Percentiles rank a stretch among this genome's conserved stretches.
These are phyloP conservation scores for Emydocephalus ijimae DNA, from an alignment of 2,113 vertebrate species.

Conservation along the genomic window DNA sequence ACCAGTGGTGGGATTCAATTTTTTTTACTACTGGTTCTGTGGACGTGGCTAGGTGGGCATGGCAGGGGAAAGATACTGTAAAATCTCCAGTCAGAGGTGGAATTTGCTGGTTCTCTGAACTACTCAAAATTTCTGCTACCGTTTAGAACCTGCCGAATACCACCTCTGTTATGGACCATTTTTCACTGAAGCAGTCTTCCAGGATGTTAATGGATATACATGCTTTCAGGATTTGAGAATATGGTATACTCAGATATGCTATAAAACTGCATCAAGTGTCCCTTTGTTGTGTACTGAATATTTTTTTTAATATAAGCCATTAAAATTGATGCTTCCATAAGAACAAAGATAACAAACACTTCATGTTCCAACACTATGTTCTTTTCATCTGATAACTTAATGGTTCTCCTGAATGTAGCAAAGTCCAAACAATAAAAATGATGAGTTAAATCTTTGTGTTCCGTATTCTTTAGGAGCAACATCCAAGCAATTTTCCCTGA, in stretches of 20 bases:
- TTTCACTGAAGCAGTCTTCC: not conserved
- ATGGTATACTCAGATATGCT: not conserved
- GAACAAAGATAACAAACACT: not conserved
- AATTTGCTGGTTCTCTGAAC: too few species aligned
- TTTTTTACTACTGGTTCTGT: too few species aligned
- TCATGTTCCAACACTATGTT: constrained; percentile 6
- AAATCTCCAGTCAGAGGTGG: too few species aligned
- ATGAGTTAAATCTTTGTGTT: not conserved
- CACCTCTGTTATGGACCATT: not conserved
- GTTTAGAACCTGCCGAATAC: too few species aligned
- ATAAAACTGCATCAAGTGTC: not conserved
- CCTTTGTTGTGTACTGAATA: not conserved
- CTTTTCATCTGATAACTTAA: constrained; percentile 11
- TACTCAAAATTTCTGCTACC: too few species aligned
- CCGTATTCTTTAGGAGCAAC: not conserved
- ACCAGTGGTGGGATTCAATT: too few species aligned
- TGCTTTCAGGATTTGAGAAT: not conserved
- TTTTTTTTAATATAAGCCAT: not conserved
- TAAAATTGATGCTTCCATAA: not conserved
- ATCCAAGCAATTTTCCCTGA: not conserved
- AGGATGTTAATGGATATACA: not conserved
- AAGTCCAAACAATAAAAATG: not conserved
- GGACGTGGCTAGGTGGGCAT: too few species aligned
- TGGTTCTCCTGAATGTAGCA: not conserved
- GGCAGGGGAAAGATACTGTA: too few species aligned